phyloP scores from a whole-genome alignment of 2,888 invertebrate species.

The Sturmia bella region DNA sequence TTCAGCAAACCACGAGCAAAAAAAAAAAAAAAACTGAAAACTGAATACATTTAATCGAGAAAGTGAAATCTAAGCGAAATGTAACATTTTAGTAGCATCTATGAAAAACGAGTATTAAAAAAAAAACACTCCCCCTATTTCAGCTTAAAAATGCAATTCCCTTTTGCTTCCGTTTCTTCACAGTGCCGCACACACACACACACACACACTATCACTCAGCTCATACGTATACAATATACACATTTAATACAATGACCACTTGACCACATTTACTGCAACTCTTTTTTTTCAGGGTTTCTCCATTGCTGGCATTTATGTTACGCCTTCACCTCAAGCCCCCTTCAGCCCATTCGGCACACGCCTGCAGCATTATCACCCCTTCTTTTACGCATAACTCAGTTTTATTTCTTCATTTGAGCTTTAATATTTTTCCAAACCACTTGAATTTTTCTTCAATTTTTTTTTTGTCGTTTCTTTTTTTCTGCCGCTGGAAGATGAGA shows the following conservation, averaged over 20 bases:
- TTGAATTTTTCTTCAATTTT: constrained; percentile 3
- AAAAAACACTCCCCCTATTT: constrained; percentile 5
- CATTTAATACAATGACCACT: constrained; percentile 54
- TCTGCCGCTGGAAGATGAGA: constrained; percentile 5
- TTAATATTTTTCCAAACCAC: constrained; percentile 22
- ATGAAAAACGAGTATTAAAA: not conserved
- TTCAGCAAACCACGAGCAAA: constrained; percentile 8
- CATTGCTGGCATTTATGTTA: not conserved
- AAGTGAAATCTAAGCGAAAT: constrained; percentile 65
- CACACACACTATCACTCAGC: not conserved
- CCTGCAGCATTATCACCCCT: not conserved
- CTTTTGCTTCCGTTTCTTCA: constrained; percentile 40
- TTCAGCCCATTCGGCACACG: not conserved
- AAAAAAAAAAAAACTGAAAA: not conserved
- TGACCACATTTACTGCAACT: constrained; percentile 59
- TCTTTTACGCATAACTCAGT: not conserved
- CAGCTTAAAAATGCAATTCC: constrained; percentile 36
- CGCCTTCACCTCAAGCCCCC: not conserved
- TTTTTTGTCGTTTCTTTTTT: no score
- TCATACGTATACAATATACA: not conserved
- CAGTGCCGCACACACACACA: not conserved
- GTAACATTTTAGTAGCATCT: constrained; percentile 43
- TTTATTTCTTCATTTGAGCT: not conserved
- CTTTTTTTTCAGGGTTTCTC: constrained; percentile 6
- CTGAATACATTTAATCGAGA: constrained; percentile 11